A percentile compares a stretch with the other conserved stretches of the same genome.
phyloP scores from a whole-genome alignment of 2,797 vertebrate species.

The Pelochelys cantorii region DNA sequence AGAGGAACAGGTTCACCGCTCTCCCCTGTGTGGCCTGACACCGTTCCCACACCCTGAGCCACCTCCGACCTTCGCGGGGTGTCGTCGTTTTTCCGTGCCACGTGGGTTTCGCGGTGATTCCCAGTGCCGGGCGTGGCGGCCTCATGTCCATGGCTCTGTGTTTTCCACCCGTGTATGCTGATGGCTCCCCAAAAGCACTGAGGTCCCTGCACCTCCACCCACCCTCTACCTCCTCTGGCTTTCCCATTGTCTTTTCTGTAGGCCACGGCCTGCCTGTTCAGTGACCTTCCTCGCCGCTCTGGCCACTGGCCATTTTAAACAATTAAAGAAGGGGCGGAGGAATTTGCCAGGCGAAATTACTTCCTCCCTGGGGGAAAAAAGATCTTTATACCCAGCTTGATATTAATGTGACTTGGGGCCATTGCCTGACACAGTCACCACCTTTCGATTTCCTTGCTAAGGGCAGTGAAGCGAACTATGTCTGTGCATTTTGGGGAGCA shows the following conservation, averaged over 20 bases:
- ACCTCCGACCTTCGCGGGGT: neutral
- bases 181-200: constrained; percentile 20
- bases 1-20: neutral
- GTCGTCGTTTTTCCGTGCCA: too few species aligned
- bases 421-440: constrained; percentile 65
- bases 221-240: constrained; percentile 27
- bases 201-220: constrained; percentile 61
- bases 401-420: constrained; percentile 37
- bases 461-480: constrained; percentile 43
- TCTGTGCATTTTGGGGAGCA: neutral
- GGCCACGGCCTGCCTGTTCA: constrained; percentile 40
- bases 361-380: constrained; percentile 64
- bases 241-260: constrained; percentile 62
- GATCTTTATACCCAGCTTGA: constrained; percentile 13
- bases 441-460: constrained; percentile 49
- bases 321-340: constrained; percentile 74
- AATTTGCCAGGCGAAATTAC: constrained; percentile 73
- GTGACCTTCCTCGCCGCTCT: constrained; percentile 62
- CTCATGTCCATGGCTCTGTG: neutral
- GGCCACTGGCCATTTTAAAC: constrained; percentile 71
- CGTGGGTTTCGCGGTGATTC: neutral
- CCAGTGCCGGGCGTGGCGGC: neutral
- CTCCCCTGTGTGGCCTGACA: neutral
- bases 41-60: neutral
- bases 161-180: constrained; percentile 34